These are phyloP conservation scores for Oenanthe oenanthe DNA, from an alignment of 2,113 vertebrate species.

Conservation along the genomic window DNA sequence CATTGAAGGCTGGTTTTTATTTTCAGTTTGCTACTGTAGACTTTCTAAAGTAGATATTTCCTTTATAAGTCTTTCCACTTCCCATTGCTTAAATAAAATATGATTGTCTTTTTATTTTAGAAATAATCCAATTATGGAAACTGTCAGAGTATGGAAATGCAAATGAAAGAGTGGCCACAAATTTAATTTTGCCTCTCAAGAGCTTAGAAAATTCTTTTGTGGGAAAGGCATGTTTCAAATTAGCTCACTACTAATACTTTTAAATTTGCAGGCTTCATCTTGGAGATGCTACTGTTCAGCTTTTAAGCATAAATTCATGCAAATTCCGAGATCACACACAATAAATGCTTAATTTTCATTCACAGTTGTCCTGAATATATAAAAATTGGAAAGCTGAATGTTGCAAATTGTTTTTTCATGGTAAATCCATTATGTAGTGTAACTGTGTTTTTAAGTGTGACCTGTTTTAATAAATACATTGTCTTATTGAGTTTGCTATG, in stretches of 20 bases:
- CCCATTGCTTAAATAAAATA: slow-evolving; percentile 38
- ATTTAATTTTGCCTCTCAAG: slow-evolving; percentile 21
- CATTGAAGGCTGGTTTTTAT: background rate
- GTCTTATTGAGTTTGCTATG: background rate
- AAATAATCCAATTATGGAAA: slow-evolving; percentile 38
- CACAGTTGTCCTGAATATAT: background rate
- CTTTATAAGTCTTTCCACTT: background rate
- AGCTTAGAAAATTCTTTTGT: slow-evolving; percentile 8
- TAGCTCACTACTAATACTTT: background rate
- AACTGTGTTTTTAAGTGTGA: background rate
- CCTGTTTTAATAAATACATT: background rate
- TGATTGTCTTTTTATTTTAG: background rate
- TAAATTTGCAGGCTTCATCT: background rate
- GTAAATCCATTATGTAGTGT: background rate
- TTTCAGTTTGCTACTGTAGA: background rate
- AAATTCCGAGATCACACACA: background rate
- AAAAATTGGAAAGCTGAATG: background rate
- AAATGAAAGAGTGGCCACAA: slow-evolving; percentile 5
- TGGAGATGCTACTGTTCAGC: background rate
- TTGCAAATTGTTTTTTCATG: background rate
- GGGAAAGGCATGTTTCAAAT: background rate
- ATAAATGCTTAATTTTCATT: background rate
- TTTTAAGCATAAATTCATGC: background rate
- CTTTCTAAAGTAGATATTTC: background rate
- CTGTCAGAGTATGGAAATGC: slow-evolving; percentile 2